Base-by-base conservation (phyloP, 1,140 invertebrate genomes). In the Paracyclopina nana region DNA sequence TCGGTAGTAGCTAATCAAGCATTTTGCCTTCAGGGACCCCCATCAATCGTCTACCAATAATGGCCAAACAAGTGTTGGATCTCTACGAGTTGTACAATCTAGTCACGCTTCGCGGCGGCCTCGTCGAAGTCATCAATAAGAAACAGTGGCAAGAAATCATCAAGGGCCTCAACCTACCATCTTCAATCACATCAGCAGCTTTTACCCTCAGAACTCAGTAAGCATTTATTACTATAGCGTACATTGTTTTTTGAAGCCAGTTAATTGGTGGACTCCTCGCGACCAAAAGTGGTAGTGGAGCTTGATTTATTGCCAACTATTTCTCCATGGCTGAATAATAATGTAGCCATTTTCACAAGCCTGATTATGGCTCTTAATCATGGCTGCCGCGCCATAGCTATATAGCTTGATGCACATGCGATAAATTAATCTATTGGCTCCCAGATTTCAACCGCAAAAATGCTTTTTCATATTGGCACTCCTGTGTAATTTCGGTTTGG, bases 91-190 rank as follows among this genome's bases (percentile, higher is more conserved):
- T 98, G 42, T 98, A 95, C 70, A 88, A 92, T 67, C 71, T 97
- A 62, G 94, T 98, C 54, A 90, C 96, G 46, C 84, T 87, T 11
- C 78, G 94, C 54, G 94, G 94, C 45, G 94, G 94, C 6, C 73
- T 98, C 14, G 94, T 98, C 12, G 92, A 97, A 68, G 94, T 98
- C 45, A 98, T 98, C 68, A 98, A 97, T 71, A 98, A 98, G 71
- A 98, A 98, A 67, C 71, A 98, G 44, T 98, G 94, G 94, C 82
- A 95, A 62, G 91, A 97, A 73, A 97, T 98, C 62, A 97, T 96
- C 64, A 97, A 97, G 69, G 94, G 94, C 18, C 75, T 98, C 31
- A 87, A 91, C 66, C 70, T 98, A 54, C 94, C 94, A 0, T 92
- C 88, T 1, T 94, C 87, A 54, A 98, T 98, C 63, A 98, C 94